phyloP scores from a whole-genome alignment of 1,140 invertebrate species.

The Bradysia coprophila region DNA sequence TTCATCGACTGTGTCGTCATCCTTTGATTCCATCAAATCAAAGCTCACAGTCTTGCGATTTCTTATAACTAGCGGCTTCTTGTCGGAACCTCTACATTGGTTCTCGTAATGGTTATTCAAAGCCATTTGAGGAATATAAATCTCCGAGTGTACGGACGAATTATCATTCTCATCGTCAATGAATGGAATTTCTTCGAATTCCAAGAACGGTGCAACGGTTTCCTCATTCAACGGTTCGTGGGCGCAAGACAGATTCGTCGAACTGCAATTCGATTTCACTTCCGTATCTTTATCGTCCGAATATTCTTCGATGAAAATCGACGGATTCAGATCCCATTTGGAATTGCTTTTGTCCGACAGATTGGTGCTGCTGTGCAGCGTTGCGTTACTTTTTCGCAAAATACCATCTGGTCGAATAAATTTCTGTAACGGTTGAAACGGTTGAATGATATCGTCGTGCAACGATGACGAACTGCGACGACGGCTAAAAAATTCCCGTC shows the following conservation, averaged over 20 bases:
- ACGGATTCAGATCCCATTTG: conserved; percentile 10
- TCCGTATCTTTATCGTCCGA: conserved; percentile 11
- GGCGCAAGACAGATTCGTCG: conserved; percentile 15
- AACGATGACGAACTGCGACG: conserved; percentile 1
- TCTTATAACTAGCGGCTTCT: neutral
- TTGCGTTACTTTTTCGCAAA: neutral
- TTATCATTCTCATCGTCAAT: conserved; percentile 14
- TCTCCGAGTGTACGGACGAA: neutral
- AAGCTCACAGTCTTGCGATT: conserved; percentile 21
- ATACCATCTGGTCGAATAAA: neutral
- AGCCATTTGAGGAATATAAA: neutral
- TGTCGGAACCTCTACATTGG: neutral
- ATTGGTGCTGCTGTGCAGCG: neutral
- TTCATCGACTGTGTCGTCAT: conserved; percentile 1
- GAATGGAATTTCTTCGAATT: conserved; percentile 20
- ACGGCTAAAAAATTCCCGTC: neutral
- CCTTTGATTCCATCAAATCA: conserved; percentile 14
- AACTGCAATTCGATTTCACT: conserved; percentile 6
- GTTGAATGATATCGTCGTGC: conserved; percentile 1
- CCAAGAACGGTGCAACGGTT: conserved; percentile 17
- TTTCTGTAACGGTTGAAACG: conserved; percentile 1
- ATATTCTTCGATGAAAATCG: conserved; percentile 23
- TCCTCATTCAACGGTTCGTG: conserved; percentile 23
- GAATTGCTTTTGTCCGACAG: neutral
- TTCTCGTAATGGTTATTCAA: neutral